Evolutionary conservation across 2,797 vertebrate species (phyloP).

Genomic region (Sparidentex hasta): DNA sequence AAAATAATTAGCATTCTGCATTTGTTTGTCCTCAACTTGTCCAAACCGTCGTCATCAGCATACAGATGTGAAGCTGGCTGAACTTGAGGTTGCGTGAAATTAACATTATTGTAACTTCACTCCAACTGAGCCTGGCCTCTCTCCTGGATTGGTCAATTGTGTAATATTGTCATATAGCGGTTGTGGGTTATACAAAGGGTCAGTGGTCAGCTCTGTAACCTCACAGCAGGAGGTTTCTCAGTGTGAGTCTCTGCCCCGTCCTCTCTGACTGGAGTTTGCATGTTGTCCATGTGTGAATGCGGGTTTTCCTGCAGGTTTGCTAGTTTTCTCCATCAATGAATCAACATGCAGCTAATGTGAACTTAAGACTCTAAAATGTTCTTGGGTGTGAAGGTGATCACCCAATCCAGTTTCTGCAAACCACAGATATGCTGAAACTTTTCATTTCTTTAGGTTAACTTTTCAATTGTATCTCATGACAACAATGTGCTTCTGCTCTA

Average conservation of each 20-base stretch:
- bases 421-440: too few relatives aligned
- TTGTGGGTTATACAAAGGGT: background rate
- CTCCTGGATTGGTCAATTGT: background rate
- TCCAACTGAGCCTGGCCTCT: background rate
- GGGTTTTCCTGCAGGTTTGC: background rate
- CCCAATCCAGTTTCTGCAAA: too few relatives aligned
- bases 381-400: background rate
- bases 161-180: background rate
- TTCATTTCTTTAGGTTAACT: too few relatives aligned
- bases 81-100: background rate
- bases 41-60: background rate
- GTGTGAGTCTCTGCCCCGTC: background rate
- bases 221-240: background rate
- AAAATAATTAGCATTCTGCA: conserved; percentile 36
- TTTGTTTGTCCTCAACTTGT: conserved; percentile 24
- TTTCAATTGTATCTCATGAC: too few relatives aligned
- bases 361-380: background rate
- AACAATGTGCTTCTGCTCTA: too few relatives aligned
- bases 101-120: background rate
- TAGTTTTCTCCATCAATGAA: background rate
- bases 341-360: conserved; percentile 3
- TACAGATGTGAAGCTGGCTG: background rate
- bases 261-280: background rate
- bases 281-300: background rate
- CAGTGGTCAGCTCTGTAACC: background rate